These are phyloP conservation scores for Plecturocebus donacophilus DNA, from an alignment of 2,113 vertebrate genomes.

Conservation along the genomic window DNA sequence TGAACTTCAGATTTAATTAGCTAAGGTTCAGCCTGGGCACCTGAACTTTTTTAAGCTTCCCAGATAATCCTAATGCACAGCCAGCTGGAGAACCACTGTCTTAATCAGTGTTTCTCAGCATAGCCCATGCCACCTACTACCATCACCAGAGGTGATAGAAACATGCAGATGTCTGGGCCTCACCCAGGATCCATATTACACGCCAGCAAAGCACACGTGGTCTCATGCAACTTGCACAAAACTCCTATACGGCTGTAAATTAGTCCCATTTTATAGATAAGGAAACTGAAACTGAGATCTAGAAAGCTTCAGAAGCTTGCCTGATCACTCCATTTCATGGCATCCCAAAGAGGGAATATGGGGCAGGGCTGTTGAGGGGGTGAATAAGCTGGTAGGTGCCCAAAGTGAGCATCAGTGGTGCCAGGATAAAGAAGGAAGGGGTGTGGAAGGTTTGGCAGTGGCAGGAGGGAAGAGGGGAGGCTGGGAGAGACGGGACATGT, in stretches of 20 bases:
- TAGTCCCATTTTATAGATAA: background rate
- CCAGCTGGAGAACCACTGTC: background rate
- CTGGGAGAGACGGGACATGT: background rate
- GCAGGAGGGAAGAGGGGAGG: background rate
- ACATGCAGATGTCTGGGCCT: background rate
- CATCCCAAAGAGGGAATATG: background rate
- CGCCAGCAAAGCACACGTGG: rapidly evolving
- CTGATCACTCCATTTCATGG: background rate
- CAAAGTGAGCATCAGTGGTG: no score
- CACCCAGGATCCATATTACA: background rate
- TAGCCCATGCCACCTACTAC: background rate
- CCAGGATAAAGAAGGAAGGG: background rate
- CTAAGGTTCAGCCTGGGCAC: background rate
- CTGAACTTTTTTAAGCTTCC: background rate
- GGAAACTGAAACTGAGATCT: background rate
- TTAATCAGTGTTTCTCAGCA: background rate
- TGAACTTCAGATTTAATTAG: background rate
- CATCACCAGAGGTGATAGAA: rapidly evolving
- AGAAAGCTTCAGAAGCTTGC: background rate
- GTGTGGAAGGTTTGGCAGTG: background rate
- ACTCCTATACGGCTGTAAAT: background rate
- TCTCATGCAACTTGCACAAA: background rate
- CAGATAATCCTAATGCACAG: background rate
- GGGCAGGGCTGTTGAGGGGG: no score
- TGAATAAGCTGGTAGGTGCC: background rate